Evolutionary conservation across 2,113 vertebrate species (phyloP).

Genomic region (Rhineura floridana): DNA sequence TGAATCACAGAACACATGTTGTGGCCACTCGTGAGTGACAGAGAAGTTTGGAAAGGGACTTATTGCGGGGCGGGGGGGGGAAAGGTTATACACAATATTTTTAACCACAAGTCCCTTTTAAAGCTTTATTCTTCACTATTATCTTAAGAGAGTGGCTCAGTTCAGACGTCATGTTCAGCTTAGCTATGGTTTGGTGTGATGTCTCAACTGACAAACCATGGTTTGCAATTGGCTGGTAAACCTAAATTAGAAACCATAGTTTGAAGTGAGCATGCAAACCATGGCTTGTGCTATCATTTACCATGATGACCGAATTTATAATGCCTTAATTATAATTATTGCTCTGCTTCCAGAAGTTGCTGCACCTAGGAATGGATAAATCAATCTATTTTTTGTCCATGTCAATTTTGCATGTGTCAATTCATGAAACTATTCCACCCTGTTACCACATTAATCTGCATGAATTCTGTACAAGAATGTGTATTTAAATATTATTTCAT

Average conservation of each 20-base stretch:
- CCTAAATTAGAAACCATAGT: background rate
- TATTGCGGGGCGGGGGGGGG: no score
- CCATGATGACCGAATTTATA: background rate
- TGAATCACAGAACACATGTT: background rate
- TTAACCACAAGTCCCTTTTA: background rate
- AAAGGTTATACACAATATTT: background rate
- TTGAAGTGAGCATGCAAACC: background rate
- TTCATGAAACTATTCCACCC: no score
- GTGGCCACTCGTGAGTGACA: background rate
- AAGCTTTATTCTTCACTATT: background rate
- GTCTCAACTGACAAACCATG: background rate
- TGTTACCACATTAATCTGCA: background rate
- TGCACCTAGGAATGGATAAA: background rate
- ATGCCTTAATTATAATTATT: background rate
- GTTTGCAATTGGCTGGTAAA: background rate
- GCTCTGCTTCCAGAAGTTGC: background rate
- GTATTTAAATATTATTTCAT: background rate
- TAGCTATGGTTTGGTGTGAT: background rate
- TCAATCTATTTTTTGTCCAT: no score
- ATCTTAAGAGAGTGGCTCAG: background rate
- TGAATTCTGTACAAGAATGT: no score
- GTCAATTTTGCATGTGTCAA: no score
- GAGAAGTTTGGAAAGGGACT: background rate
- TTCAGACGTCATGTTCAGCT: background rate
- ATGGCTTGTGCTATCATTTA: background rate